Percentiles rank a stretch among this genome's conserved stretches.
phyloP scores from a whole-genome alignment of 2,797 vertebrate species.

The Acrossocheilus wenchowensis region DNA sequence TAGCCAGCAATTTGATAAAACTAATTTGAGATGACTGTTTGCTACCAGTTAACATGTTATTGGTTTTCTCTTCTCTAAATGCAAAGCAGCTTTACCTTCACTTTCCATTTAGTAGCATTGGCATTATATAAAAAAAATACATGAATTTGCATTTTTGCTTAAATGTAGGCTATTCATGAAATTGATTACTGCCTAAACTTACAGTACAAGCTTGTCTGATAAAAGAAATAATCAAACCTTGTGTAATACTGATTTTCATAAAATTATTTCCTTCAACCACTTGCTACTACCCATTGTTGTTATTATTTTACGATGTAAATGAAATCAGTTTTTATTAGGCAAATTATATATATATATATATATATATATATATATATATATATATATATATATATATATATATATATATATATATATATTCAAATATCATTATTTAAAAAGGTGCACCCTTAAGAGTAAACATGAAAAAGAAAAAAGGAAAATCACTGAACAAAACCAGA shows the following conservation, averaged over 20 bases:
- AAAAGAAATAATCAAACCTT: background rate
- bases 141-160: no score
- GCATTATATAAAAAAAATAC: background rate
- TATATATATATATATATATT: background rate
- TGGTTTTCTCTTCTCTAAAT: background rate
- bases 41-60: background rate
- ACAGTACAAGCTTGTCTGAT: background rate
- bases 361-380: no score
- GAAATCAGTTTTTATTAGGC: no score
- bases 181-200: background rate
- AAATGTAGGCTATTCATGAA: background rate
- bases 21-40: background rate
- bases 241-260: no score
- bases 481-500: conserved; percentile 13
- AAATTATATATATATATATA: no score
- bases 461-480: background rate
- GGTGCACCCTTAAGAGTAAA: background rate
- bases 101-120: background rate
- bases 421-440: background rate
- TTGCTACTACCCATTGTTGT: no score
- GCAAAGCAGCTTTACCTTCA: background rate
- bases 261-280: no score
- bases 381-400: no score
- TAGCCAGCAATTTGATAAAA: background rate
- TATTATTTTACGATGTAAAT: no score